Conservation (phyloP, 2,797 vertebrate genomes). For the Aphelocoma californica region DNA sequence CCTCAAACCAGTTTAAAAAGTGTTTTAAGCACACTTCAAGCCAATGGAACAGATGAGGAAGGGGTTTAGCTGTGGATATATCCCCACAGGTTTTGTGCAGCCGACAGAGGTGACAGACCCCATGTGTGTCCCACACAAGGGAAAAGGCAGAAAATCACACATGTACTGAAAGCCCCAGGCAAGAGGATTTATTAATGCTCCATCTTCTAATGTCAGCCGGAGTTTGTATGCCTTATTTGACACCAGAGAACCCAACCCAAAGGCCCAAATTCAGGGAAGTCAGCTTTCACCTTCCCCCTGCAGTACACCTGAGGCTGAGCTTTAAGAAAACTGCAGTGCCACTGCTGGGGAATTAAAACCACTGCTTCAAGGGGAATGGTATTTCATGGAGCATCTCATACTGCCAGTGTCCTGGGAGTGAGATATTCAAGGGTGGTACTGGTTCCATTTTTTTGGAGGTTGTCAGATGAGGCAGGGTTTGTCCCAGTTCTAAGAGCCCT, state of each 20-base stretch:
- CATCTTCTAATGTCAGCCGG: not conserved
- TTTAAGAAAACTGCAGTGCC: not conserved
- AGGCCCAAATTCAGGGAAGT: not conserved
- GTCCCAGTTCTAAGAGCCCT: not conserved
- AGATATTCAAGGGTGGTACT: not conserved
- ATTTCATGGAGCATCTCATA: not conserved
- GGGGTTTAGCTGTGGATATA: not conserved
- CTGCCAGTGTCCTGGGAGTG: not conserved
- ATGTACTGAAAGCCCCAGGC: not conserved
- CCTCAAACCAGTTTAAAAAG: not conserved
- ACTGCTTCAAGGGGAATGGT: not conserved
- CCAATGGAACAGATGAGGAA: not conserved
- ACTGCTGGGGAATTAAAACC: not conserved
- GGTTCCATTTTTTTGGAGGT: not conserved
- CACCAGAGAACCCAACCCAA: not conserved
- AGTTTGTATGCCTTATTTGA: not conserved
- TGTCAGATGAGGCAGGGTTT: not conserved
- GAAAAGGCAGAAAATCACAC: conserved; percentile 9
- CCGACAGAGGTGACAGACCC: not conserved
- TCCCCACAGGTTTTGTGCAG: not conserved
- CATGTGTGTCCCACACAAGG: not conserved
- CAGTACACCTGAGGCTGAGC: not conserved
- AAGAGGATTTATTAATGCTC: conserved; percentile 1
- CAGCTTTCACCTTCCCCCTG: fast-evolving
- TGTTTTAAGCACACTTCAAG: not conserved